These are phyloP conservation scores for Apolygus lucorum DNA, from an alignment of 1,140 invertebrate genomes.

Conservation along the genomic window DNA sequence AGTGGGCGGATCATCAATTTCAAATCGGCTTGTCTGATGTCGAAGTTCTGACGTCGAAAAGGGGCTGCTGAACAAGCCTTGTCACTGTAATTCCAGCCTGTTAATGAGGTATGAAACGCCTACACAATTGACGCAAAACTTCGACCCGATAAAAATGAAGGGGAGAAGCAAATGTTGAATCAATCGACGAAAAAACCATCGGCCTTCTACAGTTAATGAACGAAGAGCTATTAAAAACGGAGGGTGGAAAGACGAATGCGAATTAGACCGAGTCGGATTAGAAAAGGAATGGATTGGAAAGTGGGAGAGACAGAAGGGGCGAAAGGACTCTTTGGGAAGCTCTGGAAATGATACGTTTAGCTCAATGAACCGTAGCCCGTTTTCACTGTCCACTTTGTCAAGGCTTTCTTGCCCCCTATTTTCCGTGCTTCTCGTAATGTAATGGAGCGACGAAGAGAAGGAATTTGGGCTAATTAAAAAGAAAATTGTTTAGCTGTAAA, in stretches of 20 bases:
- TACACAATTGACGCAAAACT: too few species aligned
- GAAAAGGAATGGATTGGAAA: constrained; percentile 11
- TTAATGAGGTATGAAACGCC: too few species aligned
- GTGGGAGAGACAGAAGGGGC: neutral
- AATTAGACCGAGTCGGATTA: constrained; percentile 8
- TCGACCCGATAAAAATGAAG: neutral
- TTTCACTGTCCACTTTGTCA: neutral
- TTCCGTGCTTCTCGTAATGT: too few species aligned
- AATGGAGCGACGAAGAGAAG: too few species aligned
- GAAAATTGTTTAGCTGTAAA: too few species aligned
- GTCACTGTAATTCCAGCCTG: too few species aligned
- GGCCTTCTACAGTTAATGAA: constrained; percentile 2
- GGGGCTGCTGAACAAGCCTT: too few species aligned
- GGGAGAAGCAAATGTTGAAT: neutral
- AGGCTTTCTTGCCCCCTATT: neutral
- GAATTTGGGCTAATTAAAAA: too few species aligned
- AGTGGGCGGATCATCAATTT: too few species aligned
- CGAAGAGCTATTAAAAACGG: constrained; percentile 2
- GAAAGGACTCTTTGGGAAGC: neutral
- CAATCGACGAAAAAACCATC: constrained; percentile 8
- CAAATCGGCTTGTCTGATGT: too few species aligned
- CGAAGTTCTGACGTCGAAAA: too few species aligned
- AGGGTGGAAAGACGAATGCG: constrained; percentile 5
- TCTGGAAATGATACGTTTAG: neutral
- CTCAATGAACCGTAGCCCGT: constrained; percentile 3